Conservation (phyloP, 2,888 invertebrate genomes). For the Kryphioiulus occultus region DNA sequence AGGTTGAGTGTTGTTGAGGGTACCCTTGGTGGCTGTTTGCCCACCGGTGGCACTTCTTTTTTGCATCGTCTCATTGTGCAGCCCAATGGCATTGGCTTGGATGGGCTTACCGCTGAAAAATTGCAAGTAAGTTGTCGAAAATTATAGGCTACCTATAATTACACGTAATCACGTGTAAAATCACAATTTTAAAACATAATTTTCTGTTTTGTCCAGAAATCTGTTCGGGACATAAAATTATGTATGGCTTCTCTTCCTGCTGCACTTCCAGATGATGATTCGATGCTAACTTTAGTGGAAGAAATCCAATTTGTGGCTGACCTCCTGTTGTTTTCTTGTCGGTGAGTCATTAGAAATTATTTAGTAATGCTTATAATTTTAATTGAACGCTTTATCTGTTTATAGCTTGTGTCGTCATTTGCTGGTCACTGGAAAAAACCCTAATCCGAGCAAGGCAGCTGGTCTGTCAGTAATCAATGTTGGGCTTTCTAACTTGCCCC, state of each 20-base stretch:
- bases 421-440: neutral
- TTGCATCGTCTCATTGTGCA: neutral
- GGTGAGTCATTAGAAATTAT: neutral
- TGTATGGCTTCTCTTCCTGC: neutral
- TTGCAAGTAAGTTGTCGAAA: neutral
- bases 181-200: neutral
- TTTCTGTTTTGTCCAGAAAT: neutral
- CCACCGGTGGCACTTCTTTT: neutral
- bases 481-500: too few species aligned
- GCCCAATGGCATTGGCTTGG: neutral
- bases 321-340: neutral
- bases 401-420: neutral
- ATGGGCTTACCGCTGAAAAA: neutral
- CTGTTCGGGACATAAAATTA: neutral
- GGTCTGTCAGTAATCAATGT: too few species aligned
- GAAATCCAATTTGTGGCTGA: constrained; percentile 35
- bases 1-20: neutral
- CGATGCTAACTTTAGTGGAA: neutral
- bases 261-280: neutral
- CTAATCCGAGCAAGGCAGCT: neutral
- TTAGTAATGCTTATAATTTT: neutral
- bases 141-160: neutral
- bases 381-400: too few species aligned
- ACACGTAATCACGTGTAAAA: too few species aligned
- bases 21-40: neutral